Evolutionary conservation across 2,113 vertebrate species (phyloP), one percentile per base, ranked within the genome.

Genomic region (Chloropsis cyanopogon): DNA sequence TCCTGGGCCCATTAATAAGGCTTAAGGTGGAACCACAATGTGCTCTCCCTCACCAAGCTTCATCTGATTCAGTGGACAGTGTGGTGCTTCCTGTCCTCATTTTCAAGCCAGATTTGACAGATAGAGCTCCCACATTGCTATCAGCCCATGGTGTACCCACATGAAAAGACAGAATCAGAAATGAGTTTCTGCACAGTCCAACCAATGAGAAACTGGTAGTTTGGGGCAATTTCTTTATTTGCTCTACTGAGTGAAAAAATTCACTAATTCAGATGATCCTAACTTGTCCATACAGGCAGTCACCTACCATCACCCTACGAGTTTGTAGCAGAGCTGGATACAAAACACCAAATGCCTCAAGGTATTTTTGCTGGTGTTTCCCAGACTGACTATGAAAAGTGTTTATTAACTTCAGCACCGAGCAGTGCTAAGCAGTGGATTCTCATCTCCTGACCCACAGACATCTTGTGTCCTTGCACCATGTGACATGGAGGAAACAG

Each of bases 291-390:
- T 20, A 47, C 25, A 78, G 54, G 35, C 69, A 82, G 47, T 31
- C 41, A 56, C 57, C 64, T 64, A 49, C 37, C 37, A 33, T 60
- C 49, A 50, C 61, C 53, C n/a, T 46, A 11, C 0, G 0, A 71
- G 29, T 47, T 31, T 69, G n/a, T 33, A 56, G 69, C 47, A 71
- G 65, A 64, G 39, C 24, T 69, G 46, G 41, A 41, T 42, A 42
- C 2, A 85, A 92, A 82, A 0, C 29, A 49, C 10, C 20, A 53
- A 80, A 54, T 70, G 60, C 23, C 53, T 60, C 78, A n/a, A 91
- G 49, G 37, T 72, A 25, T 76, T 90, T 92, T 81, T 82, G 28
- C 46, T 87, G 56, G 13, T 65, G 16, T 71, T 96, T 92, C 33
- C 29, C 59, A 61, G 54, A 53, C 26, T 83, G 50, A 17, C n/a